These are phyloP conservation scores for Neodiprion pinetum DNA, from an alignment of 1,140 invertebrate genomes.

Conservation along the genomic window DNA sequence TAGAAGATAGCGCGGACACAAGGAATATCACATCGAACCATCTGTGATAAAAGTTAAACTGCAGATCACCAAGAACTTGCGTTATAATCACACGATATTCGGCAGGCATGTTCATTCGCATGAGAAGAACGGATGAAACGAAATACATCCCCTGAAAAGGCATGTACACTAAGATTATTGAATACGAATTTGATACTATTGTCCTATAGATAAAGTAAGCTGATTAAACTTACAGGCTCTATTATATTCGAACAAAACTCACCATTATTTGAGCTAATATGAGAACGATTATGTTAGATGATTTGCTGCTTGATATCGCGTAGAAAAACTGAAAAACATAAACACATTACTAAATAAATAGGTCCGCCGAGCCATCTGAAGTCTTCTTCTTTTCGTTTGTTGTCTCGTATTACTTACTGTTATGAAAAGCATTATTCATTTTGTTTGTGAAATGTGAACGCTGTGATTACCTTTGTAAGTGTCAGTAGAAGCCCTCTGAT, in stretches of 20 bases:
- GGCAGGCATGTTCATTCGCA: conserved; percentile 99
- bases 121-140: conserved; percentile 95
- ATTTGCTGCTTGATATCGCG: conserved; percentile 99
- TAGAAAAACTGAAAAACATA: conserved; percentile 92
- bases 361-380: too few species aligned
- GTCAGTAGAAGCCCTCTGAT: conserved; percentile 95
- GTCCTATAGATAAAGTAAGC: too few species aligned
- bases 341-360: conserved; percentile 16
- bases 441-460: background rate
- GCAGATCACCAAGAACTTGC: conserved; percentile 95
- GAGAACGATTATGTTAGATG: conserved; percentile 97
- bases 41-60: conserved; percentile 99
- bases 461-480: conserved; percentile 86
- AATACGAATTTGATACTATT: conserved; percentile 21
- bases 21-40: conserved; percentile 99
- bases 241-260: conserved; percentile 37
- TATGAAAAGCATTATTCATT: conserved; percentile 16
- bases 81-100: conserved; percentile 98
- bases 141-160: conserved; percentile 95
- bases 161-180: conserved; percentile 21
- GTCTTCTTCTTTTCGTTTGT: conserved; percentile 1
- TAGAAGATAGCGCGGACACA: conserved; percentile 94
- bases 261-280: conserved; percentile 98
- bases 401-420: conserved; percentile 13
- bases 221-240: too few species aligned